phyloP scores from a whole-genome alignment of 2,888 invertebrate species.

The Tryphoninae sp. region DNA sequence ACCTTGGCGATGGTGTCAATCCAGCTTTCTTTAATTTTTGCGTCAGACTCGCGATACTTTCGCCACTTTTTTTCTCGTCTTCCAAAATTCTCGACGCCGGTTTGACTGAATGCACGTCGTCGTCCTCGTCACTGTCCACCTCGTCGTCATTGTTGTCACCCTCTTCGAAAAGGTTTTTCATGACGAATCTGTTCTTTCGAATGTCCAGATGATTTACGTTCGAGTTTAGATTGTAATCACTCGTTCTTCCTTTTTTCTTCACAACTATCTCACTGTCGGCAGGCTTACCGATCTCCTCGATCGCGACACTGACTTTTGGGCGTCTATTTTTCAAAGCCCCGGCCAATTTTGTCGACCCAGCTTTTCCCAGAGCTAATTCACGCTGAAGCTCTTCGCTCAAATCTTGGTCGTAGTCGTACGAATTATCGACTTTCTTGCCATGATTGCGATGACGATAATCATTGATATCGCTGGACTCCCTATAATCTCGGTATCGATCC shows the following conservation, averaged over 20 bases:
- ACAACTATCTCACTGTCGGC: background rate
- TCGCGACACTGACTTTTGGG: background rate
- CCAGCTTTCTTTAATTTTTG: too few species aligned
- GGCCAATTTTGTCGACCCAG: background rate
- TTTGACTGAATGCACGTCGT: background rate
- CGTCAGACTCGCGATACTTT: too few species aligned
- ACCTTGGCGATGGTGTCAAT: too few species aligned
- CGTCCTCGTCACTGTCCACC: background rate
- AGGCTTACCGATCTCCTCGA: background rate
- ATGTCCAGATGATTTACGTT: background rate
- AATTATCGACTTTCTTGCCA: background rate
- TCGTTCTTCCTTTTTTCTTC: background rate
- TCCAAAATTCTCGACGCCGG: background rate
- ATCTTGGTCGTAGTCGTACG: background rate
- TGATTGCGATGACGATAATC: conserved; percentile 1
- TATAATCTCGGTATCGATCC: background rate
- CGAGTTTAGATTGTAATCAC: background rate
- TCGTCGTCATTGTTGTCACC: background rate
- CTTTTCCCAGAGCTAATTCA: background rate
- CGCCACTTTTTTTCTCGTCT: background rate
- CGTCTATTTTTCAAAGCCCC: background rate
- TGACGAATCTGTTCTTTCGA: background rate
- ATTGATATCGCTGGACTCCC: background rate
- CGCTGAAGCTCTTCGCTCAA: background rate
- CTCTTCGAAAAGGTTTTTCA: background rate